Conservation (phyloP, 37 sponge, comb jelly and placozoan species). For the Axinella damicornis region DNA sequence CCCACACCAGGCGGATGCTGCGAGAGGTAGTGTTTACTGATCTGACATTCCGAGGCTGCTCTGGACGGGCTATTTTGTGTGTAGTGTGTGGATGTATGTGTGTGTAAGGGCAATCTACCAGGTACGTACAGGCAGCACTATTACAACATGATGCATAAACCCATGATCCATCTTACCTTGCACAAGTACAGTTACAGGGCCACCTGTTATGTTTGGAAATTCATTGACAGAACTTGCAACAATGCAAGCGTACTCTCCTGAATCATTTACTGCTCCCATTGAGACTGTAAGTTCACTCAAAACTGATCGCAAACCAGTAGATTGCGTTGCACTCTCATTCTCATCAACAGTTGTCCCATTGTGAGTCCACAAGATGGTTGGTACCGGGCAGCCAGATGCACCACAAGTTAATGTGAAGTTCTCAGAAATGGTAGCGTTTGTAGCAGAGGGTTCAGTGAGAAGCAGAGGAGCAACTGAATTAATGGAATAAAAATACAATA, state of each 20-base stretch:
- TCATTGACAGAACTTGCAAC: not conserved
- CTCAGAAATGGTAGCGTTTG: slow-evolving; percentile 14
- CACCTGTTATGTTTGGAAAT: not conserved
- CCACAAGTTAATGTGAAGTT: slow-evolving; percentile 37
- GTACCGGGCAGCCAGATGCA: slow-evolving; percentile 60
- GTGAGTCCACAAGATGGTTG: slow-evolving; percentile 55
- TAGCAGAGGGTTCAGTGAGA: not conserved
- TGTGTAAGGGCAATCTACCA: no score
- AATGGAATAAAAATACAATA: not conserved
- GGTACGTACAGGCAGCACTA: no score
- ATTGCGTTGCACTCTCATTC: not conserved
- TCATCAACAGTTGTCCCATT: slow-evolving; percentile 38
- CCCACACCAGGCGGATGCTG: slow-evolving; percentile 27
- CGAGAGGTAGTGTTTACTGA: slow-evolving; percentile 34
- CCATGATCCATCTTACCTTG: slow-evolving; percentile 23
- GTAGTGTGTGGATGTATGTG: no score
- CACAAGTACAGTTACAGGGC: slow-evolving; percentile 11
- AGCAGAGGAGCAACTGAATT: slow-evolving; percentile 47
- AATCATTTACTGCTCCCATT: slow-evolving; percentile 32
- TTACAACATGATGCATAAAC: no score
- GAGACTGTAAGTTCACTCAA: slow-evolving; percentile 36
- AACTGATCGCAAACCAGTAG: not conserved
- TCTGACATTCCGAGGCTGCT: slow-evolving; percentile 46
- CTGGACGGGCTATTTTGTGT: slow-evolving; percentile 68
- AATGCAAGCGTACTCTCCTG: slow-evolving; percentile 55